Evolutionary conservation across 1,140 invertebrate genomes (phyloP).

Genomic region (Conus betulinus): DNA sequence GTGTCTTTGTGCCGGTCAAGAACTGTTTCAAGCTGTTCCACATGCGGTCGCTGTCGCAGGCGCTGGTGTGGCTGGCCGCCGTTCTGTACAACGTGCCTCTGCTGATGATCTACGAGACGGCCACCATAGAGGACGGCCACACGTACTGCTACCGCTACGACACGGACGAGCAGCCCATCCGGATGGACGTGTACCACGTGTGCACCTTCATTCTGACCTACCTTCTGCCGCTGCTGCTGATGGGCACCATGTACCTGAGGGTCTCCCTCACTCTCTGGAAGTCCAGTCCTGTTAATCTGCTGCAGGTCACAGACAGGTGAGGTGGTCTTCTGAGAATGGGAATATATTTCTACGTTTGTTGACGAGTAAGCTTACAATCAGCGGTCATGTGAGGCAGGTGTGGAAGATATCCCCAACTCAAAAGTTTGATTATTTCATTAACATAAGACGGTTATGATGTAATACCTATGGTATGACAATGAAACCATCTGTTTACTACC

Average conservation of each 20-base stretch:
- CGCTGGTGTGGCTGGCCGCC: slow-evolving; percentile 54
- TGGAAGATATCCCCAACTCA: no score
- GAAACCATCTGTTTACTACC: no score
- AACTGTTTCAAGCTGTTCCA: background rate
- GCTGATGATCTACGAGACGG: slow-evolving; percentile 56
- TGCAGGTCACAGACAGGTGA: background rate
- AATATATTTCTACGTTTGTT: no score
- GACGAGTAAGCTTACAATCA: no score
- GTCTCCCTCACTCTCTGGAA: slow-evolving; percentile 63
- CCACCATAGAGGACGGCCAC: slow-evolving; percentile 21
- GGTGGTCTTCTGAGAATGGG: no score
- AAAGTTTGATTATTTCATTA: no score
- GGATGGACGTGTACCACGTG: slow-evolving; percentile 45
- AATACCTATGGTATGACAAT: no score
- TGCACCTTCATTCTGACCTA: slow-evolving; percentile 78
- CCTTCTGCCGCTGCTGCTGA: slow-evolving; percentile 85
- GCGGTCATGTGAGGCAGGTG: no score
- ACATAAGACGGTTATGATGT: no score
- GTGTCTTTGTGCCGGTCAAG: no score
- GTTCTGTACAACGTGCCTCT: slow-evolving; percentile 57
- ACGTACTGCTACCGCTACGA: slow-evolving; percentile 51
- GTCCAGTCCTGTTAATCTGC: slow-evolving; percentile 26
- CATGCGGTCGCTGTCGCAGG: slow-evolving; percentile 2
- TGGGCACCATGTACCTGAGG: slow-evolving; percentile 87
- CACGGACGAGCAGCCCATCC: slow-evolving; percentile 27